Evolutionary conservation across 1,140 invertebrate species (phyloP).

Genomic region (Leptinotarsa texana): DNA sequence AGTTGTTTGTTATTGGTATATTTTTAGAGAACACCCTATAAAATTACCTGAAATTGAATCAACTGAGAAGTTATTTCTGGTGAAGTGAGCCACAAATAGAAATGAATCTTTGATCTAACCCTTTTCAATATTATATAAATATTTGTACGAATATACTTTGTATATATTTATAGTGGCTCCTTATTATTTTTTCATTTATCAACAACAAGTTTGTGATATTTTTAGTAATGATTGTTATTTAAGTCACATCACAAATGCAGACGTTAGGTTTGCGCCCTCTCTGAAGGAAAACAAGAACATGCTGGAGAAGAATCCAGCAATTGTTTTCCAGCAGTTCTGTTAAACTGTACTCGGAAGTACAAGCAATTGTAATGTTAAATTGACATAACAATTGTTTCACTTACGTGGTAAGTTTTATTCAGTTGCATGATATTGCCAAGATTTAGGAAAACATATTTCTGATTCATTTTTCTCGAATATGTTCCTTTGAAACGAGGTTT

Average conservation of each 20-base stretch:
- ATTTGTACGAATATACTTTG: constrained; percentile 42
- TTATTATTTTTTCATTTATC: constrained; percentile 55
- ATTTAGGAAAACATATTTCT: neutral
- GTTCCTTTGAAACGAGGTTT: too few species aligned
- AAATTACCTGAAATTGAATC: constrained; percentile 49
- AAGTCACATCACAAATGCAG: constrained; percentile 54
- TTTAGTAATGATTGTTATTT: constrained; percentile 57
- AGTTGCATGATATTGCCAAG: neutral
- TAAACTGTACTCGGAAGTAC: constrained; percentile 36
- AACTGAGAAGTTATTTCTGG: constrained; percentile 42
- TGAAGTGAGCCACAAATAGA: constrained; percentile 49
- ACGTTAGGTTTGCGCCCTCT: constrained; percentile 47
- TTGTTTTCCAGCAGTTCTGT: constrained; percentile 47
- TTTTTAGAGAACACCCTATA: constrained; percentile 40
- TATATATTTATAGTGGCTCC: constrained; percentile 51
- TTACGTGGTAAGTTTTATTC: neutral
- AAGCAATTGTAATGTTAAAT: constrained; percentile 3
- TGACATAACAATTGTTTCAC: neutral
- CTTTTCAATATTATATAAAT: constrained; percentile 22
- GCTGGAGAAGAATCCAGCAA: neutral
- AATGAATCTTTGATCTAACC: constrained; percentile 43
- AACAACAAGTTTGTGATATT: constrained; percentile 58
- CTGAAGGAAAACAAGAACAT: constrained; percentile 42
- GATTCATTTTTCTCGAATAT: too few species aligned
- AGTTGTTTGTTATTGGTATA: constrained; percentile 44